Conservation (phyloP, 2,797 vertebrate genomes). For the Esox masquinongy region DNA sequence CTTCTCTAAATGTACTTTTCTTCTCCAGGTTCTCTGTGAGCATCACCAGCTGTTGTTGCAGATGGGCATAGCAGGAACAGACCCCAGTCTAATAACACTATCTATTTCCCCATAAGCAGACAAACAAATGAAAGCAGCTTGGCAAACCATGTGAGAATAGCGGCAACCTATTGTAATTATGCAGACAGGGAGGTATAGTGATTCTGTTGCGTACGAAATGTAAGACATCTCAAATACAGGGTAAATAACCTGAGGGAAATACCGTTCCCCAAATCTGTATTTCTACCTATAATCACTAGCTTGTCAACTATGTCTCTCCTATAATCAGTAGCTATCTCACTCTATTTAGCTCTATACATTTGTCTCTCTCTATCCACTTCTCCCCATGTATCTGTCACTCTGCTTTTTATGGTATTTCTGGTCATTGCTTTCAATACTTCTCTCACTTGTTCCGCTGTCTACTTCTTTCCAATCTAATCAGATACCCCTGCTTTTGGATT, state of each 20-base stretch:
- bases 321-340: background rate
- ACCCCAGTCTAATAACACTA: constrained; percentile 54
- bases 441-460: constrained; percentile 13
- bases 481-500: constrained; percentile 17
- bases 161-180: constrained; percentile 31
- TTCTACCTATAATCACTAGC: background rate
- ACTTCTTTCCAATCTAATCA: constrained; percentile 46
- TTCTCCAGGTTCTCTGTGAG: constrained; percentile 16
- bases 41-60: constrained; percentile 48
- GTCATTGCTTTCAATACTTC: constrained; percentile 22
- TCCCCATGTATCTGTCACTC: constrained; percentile 11
- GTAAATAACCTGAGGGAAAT: background rate
- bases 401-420: background rate
- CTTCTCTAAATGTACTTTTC: constrained; percentile 7
- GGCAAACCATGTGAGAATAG: constrained; percentile 43
- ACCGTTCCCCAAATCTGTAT: background rate
- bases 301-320: background rate
- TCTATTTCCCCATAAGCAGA: constrained; percentile 62
- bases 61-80: constrained; percentile 43
- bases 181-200: constrained; percentile 22
- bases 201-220: background rate
- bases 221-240: background rate
- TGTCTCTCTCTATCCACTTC: constrained; percentile 4
- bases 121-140: constrained; percentile 47
- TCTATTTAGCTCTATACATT: background rate